Evolutionary conservation across 2,888 invertebrate genomes (phyloP), one percentile per base, ranked within the genome.

Genomic region (Bibio marci): DNA sequence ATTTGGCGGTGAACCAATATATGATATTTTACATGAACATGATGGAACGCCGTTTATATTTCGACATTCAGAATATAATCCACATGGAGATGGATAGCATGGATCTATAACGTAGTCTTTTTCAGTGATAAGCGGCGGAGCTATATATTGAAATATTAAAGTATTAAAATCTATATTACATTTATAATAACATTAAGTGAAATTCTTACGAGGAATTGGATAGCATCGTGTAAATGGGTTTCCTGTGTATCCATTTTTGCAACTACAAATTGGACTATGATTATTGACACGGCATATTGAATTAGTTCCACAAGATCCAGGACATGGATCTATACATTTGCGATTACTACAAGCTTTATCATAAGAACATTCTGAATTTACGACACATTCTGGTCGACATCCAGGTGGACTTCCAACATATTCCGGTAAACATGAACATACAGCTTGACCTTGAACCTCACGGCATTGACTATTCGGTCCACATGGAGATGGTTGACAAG

Each of bases 1-100:
- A 43, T 70, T 70, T 12, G 76, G 77, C 33, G 87, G 80, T 14
- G 69, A 62, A 27, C 86, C 86, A 42, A 76, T 69, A 53, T 74
- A 80, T 44, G 73, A 73, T 30, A 73, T 67, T 44, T 76, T 64
- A 53, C 86, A 86, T n/a, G 74, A 69, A 47, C 75, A 76, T 2
- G 69, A 68, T 8, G 73, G 67, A 15, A 60, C 56, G 18, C 63
- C 67, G 30, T 65, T 59, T n/a, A 67, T 56, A 42, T 65, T 62
- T 27, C 63, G 62, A 44, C 73, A 74, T 57, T 78, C 74, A 45
- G 80, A 77, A 55, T 80, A 76, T 8, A 76, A 75, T 19, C 83
- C 85, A 55, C 83, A 85, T 4, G 82, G 81, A 12, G 74, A 71
- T 30, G 79, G 78, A 41, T 67, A 56, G 53, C 81, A 82, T 12